Evolutionary conservation across 2,888 invertebrate genomes (phyloP), one percentile per base, ranked within the genome.

Genomic region (Hyposoter dolosus): DNA sequence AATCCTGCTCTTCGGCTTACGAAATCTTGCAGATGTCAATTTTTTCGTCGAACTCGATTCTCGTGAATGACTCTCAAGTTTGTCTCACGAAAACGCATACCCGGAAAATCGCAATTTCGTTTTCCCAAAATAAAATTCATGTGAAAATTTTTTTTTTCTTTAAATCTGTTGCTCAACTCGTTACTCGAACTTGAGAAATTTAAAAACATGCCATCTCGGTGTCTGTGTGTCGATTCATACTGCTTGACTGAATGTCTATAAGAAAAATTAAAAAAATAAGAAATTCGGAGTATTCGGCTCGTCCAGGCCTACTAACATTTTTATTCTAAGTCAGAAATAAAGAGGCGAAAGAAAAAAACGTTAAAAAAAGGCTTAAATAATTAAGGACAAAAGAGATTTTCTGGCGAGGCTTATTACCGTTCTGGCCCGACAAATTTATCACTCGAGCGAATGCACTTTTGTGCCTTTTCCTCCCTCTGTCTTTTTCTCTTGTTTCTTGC

Each of bases 361-460:
- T 40, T 35, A n/a, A 56, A 56, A n/a, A 74, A 74, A 50, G 32
- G 15, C n/a, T n/a, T 32, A 23, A 74, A 74, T 60, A 15, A 43
- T 74, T 23, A 28, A 60, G 9, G 56, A 50, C 43, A 50, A 66
- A 66, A 23, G 45, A 50, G 23, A 32, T n/a, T 78, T 9, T 50
- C 17, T 69, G 23, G 19, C 35, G 43, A 19, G n/a, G 56, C 56
- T 74, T 35, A 53, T 72, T 56, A 19, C 1, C 19, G 15, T 56
- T 40, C 3, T 40, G 23, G 19, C 56, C 56, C n/a, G n/a, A 23
- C 15, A 77, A 77, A 66, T 17, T 63, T 78, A 28, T 23, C 32
- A 35, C 68, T 68, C 69, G 40, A 78, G 56, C n/a, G 65, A 78
- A 78, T 69, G 56, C 68, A 69, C 56, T 60, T 9, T 43, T 40